Conservation (phyloP, 2,113 vertebrate species). For the Dasypus novemcinctus region DNA sequence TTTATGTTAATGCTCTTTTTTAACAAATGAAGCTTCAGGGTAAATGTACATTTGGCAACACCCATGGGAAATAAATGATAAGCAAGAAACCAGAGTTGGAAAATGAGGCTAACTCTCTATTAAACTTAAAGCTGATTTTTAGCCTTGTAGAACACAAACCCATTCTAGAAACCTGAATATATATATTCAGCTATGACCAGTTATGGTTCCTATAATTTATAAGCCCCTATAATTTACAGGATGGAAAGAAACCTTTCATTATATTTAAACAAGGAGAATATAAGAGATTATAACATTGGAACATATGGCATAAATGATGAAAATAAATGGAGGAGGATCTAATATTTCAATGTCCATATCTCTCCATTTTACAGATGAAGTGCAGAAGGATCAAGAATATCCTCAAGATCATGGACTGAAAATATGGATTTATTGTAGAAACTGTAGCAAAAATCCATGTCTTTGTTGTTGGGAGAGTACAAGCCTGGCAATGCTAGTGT, state of each 20-base stretch:
- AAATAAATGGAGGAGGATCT: neutral
- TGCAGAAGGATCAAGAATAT: neutral
- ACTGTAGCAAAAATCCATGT: neutral
- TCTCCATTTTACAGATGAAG: constrained; percentile 17
- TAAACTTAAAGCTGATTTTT: neutral
- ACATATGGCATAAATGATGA: neutral
- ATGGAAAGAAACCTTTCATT: neutral
- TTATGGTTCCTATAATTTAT: too few relatives aligned
- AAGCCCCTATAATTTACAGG: neutral
- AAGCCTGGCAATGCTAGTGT: neutral
- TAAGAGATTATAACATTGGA: neutral
- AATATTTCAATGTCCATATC: neutral
- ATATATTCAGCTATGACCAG: neutral
- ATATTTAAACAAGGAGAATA: neutral
- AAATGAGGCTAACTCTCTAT: neutral
- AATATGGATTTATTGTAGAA: neutral
- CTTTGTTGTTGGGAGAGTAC: neutral
- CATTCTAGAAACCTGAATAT: neutral
- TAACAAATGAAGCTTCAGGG: constrained; percentile 50
- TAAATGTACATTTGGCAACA: constrained; percentile 36
- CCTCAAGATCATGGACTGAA: neutral
- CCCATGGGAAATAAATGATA: constrained; percentile 46
- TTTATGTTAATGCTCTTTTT: constrained; percentile 57
- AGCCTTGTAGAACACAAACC: neutral
- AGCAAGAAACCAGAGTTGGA: neutral